phyloP scores from a whole-genome alignment of 2,113 vertebrate species.

The Coturnix japonica region DNA sequence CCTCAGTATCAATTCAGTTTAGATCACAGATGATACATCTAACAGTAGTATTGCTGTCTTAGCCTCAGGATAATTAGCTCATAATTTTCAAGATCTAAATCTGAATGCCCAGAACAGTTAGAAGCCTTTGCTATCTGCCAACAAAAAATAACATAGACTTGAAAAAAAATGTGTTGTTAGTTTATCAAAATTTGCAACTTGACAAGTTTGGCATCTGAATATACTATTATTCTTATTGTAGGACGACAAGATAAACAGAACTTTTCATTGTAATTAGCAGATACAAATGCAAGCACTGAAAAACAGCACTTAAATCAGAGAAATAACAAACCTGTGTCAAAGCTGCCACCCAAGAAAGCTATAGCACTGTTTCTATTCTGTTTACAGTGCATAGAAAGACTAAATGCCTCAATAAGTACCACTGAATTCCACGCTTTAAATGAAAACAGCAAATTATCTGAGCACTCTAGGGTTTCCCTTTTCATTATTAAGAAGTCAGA shows the following conservation, averaged over 20 bases:
- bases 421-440: slow-evolving; percentile 19
- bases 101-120: background rate
- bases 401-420: slow-evolving; percentile 5
- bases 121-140: background rate
- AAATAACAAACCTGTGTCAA: background rate
- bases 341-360: background rate
- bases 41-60: background rate
- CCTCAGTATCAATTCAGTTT: background rate
- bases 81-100: background rate
- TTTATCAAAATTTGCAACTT: background rate
- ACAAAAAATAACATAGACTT: background rate
- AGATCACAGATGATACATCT: background rate
- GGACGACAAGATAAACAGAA: background rate
- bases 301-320: background rate
- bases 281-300: background rate
- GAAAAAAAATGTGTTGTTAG: background rate
- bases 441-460: slow-evolving; percentile 40
- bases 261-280: background rate
- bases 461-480: slow-evolving; percentile 23
- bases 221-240: background rate
- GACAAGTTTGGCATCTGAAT: background rate
- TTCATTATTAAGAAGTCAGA: slow-evolving; percentile 45
- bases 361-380: background rate
- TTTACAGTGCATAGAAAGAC: background rate
- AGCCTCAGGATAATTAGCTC: background rate